These are phyloP conservation scores for Drepana arcuata DNA, from an alignment of 1,140 invertebrate genomes.

Conservation along the genomic window DNA sequence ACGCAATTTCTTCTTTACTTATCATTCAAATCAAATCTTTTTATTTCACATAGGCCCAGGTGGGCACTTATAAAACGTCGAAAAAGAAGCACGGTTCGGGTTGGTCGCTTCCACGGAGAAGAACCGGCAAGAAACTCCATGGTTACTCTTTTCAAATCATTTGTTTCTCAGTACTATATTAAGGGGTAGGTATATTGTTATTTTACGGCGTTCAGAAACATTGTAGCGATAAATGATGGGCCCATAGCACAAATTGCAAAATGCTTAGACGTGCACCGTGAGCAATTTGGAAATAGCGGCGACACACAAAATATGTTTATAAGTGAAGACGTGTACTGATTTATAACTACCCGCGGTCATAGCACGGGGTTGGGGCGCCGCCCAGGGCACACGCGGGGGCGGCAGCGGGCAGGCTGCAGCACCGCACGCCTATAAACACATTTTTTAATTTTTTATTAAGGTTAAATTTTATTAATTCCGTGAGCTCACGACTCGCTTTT, in stretches of 20 bases:
- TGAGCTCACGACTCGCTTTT: too few relatives aligned
- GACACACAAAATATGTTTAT: conserved; percentile 67
- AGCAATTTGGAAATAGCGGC: conserved; percentile 47
- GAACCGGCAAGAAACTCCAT: not conserved
- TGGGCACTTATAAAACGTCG: too few relatives aligned
- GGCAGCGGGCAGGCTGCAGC: conserved; percentile 11
- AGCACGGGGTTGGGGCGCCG: conserved; percentile 17
- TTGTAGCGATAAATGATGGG: not conserved
- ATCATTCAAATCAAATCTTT: too few relatives aligned
- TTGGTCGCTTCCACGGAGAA: not conserved
- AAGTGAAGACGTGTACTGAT: conserved; percentile 62
- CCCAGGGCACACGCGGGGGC: not conserved
- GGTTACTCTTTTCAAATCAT: not conserved
- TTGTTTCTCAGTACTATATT: too few relatives aligned
- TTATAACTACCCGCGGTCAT: conserved; percentile 46
- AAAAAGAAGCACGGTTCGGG: too few relatives aligned
- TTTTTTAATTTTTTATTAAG: too few relatives aligned
- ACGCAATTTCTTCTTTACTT: too few relatives aligned
- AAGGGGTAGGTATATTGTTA: too few relatives aligned
- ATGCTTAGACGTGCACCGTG: not conserved
- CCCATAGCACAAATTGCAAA: not conserved
- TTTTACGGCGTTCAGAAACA: too few relatives aligned
- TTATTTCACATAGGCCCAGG: too few relatives aligned
- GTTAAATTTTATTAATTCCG: too few relatives aligned
- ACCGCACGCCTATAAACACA: too few relatives aligned